Conservation (phyloP, 2,888 invertebrate genomes). For the Cremastobaeus sp. region DNA sequence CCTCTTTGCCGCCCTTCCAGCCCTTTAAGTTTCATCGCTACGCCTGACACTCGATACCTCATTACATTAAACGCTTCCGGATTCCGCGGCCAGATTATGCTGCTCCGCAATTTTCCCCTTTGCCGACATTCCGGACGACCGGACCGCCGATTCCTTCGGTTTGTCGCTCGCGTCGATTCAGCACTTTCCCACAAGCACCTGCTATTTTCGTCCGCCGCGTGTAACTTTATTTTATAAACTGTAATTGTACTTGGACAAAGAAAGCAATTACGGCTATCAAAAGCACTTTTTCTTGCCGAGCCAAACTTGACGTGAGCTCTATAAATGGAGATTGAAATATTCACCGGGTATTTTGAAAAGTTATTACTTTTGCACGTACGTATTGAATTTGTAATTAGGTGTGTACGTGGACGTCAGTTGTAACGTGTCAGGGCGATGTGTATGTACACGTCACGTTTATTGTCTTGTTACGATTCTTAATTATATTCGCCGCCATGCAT, state of each 20-base stretch:
- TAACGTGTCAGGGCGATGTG: slow-evolving; percentile 37
- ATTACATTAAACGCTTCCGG: slow-evolving; percentile 78
- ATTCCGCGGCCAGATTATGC: slow-evolving; percentile 75
- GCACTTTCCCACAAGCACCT: too few species aligned
- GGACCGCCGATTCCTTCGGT: too few species aligned
- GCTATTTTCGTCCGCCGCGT: too few species aligned
- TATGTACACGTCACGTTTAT: slow-evolving; percentile 44
- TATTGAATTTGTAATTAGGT: slow-evolving; percentile 38
- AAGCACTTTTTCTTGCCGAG: too few species aligned
- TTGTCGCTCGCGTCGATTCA: too few species aligned
- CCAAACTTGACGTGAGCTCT: too few species aligned
- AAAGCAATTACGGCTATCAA: too few species aligned
- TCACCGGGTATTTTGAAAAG: slow-evolving; percentile 23
- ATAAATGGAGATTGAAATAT: slow-evolving; percentile 13
- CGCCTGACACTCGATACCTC: slow-evolving; percentile 75
- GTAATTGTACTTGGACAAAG: too few species aligned
- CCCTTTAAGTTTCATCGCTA: slow-evolving; percentile 53
- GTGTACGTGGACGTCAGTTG: slow-evolving; percentile 23
- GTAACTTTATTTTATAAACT: too few species aligned
- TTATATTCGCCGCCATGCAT: slow-evolving; percentile 37
- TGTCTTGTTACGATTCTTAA: slow-evolving; percentile 44
- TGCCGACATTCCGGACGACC: slow-evolving; percentile 44
- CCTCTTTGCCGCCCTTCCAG: slow-evolving; percentile 55
- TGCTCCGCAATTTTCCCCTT: slow-evolving; percentile 55
- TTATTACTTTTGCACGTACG: slow-evolving; percentile 22